phyloP scores from a whole-genome alignment of 2,888 invertebrate species.

The Clusia tigrina region DNA sequence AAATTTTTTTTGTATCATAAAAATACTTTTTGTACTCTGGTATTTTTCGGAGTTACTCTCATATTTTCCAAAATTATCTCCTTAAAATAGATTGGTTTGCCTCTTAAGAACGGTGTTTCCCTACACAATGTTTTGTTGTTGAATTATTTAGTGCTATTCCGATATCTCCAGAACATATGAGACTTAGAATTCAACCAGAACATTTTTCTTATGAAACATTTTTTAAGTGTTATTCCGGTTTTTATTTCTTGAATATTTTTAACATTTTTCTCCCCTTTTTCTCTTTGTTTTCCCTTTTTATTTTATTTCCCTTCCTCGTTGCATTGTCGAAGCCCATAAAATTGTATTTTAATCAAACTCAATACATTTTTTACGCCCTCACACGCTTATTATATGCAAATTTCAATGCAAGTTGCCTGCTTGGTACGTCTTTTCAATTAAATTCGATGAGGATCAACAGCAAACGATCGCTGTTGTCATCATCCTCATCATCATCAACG shows the following conservation, averaged over 20 bases:
- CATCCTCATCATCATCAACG: not conserved
- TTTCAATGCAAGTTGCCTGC: constrained; percentile 61
- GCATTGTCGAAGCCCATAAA: too few species aligned
- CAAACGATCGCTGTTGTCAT: constrained; percentile 2
- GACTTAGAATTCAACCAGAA: too few species aligned
- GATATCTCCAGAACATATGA: too few species aligned
- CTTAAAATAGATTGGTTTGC: too few species aligned
- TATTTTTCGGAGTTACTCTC: too few species aligned
- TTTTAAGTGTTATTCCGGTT: not conserved
- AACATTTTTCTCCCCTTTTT: not conserved
- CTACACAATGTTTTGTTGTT: too few species aligned
- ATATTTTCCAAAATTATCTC: too few species aligned
- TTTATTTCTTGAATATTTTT: not conserved
- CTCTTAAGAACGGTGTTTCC: too few species aligned
- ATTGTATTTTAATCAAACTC: not conserved
- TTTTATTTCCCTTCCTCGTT: too few species aligned
- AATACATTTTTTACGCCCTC: constrained; percentile 8
- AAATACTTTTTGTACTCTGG: too few species aligned
- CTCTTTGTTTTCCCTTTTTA: not conserved
- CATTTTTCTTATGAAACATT: not conserved
- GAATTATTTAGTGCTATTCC: too few species aligned
- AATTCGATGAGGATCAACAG: constrained; percentile 32
- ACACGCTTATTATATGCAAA: constrained; percentile 54
- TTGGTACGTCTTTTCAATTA: constrained; percentile 37
- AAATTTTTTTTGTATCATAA: too few species aligned